Base-by-base conservation (phyloP, 2,888 invertebrate genomes). In the Drosophila merina region DNA sequence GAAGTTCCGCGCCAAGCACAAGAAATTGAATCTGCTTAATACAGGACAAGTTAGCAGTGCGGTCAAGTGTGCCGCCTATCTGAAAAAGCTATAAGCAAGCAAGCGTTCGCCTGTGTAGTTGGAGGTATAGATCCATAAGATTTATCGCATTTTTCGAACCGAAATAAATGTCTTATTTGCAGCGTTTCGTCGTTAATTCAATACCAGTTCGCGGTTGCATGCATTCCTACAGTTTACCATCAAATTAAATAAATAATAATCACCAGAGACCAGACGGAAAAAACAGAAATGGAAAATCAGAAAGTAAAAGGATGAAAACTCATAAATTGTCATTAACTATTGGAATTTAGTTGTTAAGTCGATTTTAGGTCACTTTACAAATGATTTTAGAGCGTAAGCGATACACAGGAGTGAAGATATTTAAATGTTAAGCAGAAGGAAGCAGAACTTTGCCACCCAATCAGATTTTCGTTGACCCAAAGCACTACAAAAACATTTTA, bases 1-100 rank as follows among this genome's bases (percentile, higher is more conserved):
- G 91, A 97, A 97, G 92, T 95, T 96, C 91, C 93, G 97, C 81
- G 95, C 95, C 60, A 90, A 91, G 75, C 90, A 91, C 70, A 91
- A 91, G 86, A 91, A 91, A 70, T 78, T 91, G 14, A 90, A 86
- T 75, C 76, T 91, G 54, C 85, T 91, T 4, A 90, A 91, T 64
- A 91, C 91, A 40, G 92, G 92, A 8, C 91, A 91, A 78, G 91
- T 91, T 7, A 91, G 91, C 82, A 91, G 92, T 64, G 91, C 92
- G 42, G 91, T 91, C 8, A 91, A 91, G 57, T 91, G 91, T 82
- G 91, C 91, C 30, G 91, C 91, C 48, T 91, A 91, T 76, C 81
- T 91, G 59, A 91, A 91, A 72, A 91, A 91, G 81, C 86, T 91
- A 74, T 91, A 90, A 85, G 77, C 87, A 48, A 63, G 67, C 51